A percentile compares a stretch with the other conserved stretches of the same genome.
Evolutionary conservation across 1,140 invertebrate genomes (phyloP).

Genomic region (Eufriesea mexicana): DNA sequence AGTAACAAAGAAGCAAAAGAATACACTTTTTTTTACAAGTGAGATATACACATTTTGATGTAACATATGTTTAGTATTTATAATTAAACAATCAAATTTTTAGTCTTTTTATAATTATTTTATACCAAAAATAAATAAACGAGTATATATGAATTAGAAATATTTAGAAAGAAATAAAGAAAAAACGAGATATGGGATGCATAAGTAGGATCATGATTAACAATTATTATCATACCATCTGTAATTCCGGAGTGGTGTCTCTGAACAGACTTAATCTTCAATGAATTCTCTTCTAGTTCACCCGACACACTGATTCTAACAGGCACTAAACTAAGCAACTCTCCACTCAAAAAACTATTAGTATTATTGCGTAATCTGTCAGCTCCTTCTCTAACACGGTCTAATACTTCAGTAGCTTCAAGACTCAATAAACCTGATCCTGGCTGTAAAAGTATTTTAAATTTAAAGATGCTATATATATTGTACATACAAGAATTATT

Average conservation of each 20-base stretch:
- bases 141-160: too few species aligned
- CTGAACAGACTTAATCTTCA: slow-evolving; percentile 77
- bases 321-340: slow-evolving; percentile 83
- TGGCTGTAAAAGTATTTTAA: slow-evolving; percentile 68
- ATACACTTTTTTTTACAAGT: neutral
- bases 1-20: neutral
- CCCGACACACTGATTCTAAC: slow-evolving; percentile 82
- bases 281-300: slow-evolving; percentile 78
- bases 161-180: too few species aligned
- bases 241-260: slow-evolving; percentile 72
- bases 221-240: slow-evolving; percentile 67
- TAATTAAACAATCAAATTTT: neutral
- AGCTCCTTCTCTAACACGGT: slow-evolving; percentile 85
- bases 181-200: too few species aligned
- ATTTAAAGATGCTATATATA: neutral
- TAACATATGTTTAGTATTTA: neutral
- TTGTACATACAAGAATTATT: neutral
- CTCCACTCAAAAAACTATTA: slow-evolving; percentile 89
- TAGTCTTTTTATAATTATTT: neutral
- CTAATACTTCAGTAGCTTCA: slow-evolving; percentile 85
- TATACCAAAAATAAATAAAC: neutral
- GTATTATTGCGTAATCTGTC: slow-evolving; percentile 90
- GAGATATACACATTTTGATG: slow-evolving; percentile 1
- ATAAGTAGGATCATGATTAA: slow-evolving; percentile 24
- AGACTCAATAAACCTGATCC: slow-evolving; percentile 77